phyloP scores from a whole-genome alignment of 2,888 invertebrate species.

The Pachycephus smyrnensis region DNA sequence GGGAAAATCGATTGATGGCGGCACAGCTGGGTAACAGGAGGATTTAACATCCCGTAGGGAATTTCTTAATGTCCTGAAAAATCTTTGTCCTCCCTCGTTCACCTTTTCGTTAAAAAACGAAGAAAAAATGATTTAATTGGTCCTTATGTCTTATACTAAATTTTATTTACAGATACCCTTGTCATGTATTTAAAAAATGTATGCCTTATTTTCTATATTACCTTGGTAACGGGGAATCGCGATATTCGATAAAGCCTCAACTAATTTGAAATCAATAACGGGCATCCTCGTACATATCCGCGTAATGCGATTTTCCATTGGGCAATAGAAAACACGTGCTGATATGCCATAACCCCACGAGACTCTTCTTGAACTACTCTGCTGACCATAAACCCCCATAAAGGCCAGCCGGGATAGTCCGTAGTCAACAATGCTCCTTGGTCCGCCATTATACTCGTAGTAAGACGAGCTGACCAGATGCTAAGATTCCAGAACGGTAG shows the following conservation, averaged over 20 bases:
- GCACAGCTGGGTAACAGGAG: background rate
- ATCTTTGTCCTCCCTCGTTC: background rate
- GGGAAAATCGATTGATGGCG: background rate
- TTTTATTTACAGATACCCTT: background rate
- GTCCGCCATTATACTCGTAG: constrained; percentile 48
- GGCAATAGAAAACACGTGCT: background rate
- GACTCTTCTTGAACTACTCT: background rate
- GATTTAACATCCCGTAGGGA: background rate
- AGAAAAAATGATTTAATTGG: background rate
- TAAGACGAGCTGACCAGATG: constrained; percentile 58
- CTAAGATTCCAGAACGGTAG: constrained; percentile 34
- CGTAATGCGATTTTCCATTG: constrained; percentile 4
- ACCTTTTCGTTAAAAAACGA: background rate
- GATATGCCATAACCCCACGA: background rate
- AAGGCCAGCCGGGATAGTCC: background rate
- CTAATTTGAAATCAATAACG: constrained; percentile 6
- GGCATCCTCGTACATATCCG: background rate
- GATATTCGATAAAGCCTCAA: background rate
- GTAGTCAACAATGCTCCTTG: constrained; percentile 36
- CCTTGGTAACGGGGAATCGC: background rate
- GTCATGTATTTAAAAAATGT: background rate
- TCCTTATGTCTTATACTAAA: background rate
- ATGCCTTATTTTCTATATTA: background rate
- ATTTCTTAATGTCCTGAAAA: background rate
- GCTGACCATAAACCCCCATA: background rate